A percentile compares a stretch with the other conserved stretches of the same genome.
Conservation (phyloP, 2,113 vertebrate genomes). For the Tursiops truncatus region DNA sequence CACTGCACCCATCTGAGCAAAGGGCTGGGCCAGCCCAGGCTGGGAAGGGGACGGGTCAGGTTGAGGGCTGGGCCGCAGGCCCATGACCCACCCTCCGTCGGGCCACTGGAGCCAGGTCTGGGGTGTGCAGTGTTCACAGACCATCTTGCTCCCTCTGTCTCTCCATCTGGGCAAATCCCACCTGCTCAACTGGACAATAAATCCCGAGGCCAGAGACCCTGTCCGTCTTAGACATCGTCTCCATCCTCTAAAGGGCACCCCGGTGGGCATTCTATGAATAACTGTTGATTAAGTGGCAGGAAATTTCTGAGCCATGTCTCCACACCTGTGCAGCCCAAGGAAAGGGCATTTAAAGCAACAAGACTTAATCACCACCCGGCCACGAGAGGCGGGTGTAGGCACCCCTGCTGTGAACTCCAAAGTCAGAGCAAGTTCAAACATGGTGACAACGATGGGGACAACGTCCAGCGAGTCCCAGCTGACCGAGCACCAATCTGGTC, state of each 20-base stretch:
- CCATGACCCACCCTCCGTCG: background rate
- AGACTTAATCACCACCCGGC: too few relatives aligned
- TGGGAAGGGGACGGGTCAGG: background rate
- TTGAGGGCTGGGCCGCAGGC: background rate
- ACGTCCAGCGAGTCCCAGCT: rapidly evolving
- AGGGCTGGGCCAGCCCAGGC: background rate
- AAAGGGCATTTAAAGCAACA: background rate
- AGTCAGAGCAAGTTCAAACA: background rate
- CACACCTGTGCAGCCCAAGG: background rate
- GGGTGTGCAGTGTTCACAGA: rapidly evolving
- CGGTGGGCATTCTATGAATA: background rate
- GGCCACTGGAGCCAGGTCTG: background rate
- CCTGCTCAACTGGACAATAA: rapidly evolving
- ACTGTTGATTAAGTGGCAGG: background rate
- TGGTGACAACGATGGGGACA: rapidly evolving
- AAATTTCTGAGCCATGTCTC: background rate
- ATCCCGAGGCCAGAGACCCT: background rate
- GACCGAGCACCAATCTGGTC: rapidly evolving
- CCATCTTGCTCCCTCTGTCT: rapidly evolving
- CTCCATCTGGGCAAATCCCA: background rate
- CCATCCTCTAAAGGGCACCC: too few relatives aligned
- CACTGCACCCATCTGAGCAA: background rate
- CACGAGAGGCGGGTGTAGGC: background rate
- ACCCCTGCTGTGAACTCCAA: background rate
- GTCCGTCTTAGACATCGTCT: background rate